These are phyloP conservation scores for Halichoeres trimaculatus DNA, from an alignment of 2,113 vertebrate species.

Conservation along the genomic window DNA sequence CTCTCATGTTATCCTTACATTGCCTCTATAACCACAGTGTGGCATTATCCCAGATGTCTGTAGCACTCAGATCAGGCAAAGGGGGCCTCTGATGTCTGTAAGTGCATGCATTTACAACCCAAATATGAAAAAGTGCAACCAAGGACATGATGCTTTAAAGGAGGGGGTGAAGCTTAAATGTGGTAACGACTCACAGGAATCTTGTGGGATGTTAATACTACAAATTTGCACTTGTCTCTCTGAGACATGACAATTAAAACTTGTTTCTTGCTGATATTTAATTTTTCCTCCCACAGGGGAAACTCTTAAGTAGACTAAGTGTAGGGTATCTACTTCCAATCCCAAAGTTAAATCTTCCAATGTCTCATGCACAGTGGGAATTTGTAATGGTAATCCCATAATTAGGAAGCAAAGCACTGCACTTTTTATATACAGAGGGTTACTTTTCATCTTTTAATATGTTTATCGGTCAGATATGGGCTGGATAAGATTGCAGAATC, in stretches of 20 bases:
- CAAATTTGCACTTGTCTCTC: no score
- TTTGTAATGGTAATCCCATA: not conserved
- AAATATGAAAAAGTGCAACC: not conserved
- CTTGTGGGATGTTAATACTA: no score
- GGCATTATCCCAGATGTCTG: not conserved
- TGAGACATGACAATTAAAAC: no score
- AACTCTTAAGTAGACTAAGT: not conserved
- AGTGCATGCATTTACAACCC: not conserved
- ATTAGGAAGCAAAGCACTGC: not conserved
- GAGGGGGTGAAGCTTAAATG: not conserved
- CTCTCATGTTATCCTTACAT: not conserved
- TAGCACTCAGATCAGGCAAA: not conserved
- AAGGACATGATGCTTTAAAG: not conserved
- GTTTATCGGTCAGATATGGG: constrained; percentile 56
- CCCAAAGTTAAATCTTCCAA: not conserved
- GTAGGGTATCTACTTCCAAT: not conserved
- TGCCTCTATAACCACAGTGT: not conserved
- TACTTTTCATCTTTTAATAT: constrained; percentile 41
- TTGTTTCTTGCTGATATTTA: no score
- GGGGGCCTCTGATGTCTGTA: not conserved
- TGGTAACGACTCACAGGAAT: not conserved
- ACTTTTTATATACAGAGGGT: constrained; percentile 33
- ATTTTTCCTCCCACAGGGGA: no score
- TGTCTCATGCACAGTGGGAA: not conserved
- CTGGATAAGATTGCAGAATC: constrained; percentile 21